A percentile compares a stretch with the other conserved stretches of the same genome.
These are phyloP conservation scores for Acanthurus lineatus DNA, from an alignment of 2,797 vertebrate species.

Conservation along the genomic window DNA sequence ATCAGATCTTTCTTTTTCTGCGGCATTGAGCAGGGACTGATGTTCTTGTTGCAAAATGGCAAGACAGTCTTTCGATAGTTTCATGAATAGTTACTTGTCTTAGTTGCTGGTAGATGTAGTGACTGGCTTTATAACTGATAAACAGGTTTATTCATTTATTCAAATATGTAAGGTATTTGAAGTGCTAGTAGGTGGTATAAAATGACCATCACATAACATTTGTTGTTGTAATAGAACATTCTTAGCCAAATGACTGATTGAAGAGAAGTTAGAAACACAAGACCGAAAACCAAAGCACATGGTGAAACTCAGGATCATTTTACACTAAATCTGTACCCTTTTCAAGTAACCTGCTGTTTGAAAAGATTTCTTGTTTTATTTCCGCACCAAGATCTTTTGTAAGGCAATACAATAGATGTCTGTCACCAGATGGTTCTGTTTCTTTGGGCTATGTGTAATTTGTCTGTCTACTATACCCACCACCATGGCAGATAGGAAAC, in stretches of 20 bases:
- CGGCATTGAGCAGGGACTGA: slow-evolving; percentile 2
- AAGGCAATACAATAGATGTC: slow-evolving; percentile 31
- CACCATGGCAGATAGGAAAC: not conserved
- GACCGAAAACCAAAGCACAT: slow-evolving; percentile 23
- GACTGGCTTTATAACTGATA: too few species aligned
- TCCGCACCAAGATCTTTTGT: slow-evolving; percentile 3
- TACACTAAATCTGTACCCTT: slow-evolving; percentile 6
- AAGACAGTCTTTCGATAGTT: not conserved
- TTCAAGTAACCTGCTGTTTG: slow-evolving; percentile 32
- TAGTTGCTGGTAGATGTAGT: too few species aligned
- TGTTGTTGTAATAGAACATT: not conserved
- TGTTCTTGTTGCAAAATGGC: not conserved
- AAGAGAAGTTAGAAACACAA: slow-evolving; percentile 4
- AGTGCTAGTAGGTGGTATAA: too few species aligned
- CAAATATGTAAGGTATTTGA: too few species aligned
- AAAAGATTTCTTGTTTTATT: slow-evolving; percentile 50
- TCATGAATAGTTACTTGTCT: not conserved
- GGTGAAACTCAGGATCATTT: slow-evolving; percentile 27
- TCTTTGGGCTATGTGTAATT: slow-evolving; percentile 21
- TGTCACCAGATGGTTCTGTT: slow-evolving; percentile 28
- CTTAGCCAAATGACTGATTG: not conserved
- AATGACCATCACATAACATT: too few species aligned
- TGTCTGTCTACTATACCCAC: slow-evolving; percentile 2
- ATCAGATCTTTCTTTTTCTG: slow-evolving; percentile 18
- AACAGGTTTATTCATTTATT: too few species aligned